phyloP scores from a whole-genome alignment of 53 echinoderm and acorn worm species.

The Paelopatides confundens region DNA sequence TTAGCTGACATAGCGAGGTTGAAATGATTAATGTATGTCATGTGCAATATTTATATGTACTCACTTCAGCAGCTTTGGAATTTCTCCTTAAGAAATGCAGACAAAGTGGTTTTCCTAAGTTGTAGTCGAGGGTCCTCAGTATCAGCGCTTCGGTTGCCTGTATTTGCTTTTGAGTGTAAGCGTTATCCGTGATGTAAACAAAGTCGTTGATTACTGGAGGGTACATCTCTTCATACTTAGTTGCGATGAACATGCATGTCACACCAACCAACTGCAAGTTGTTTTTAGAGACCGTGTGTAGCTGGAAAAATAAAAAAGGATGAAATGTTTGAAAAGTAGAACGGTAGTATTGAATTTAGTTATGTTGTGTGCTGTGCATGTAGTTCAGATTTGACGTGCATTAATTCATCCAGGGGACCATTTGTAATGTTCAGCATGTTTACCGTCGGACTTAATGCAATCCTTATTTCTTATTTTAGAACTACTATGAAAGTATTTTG shows the following conservation, averaged over 20 bases:
- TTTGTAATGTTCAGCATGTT: too few species aligned
- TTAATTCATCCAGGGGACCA: too few species aligned
- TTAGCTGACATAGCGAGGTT: too few species aligned
- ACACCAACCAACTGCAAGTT: slow-evolving; percentile 97
- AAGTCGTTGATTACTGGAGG: slow-evolving; percentile 95
- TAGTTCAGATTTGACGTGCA: too few species aligned
- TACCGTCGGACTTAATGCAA: too few species aligned
- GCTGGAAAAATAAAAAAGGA: slow-evolving; percentile 58
- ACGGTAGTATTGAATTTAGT: too few species aligned
- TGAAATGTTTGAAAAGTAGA: too few species aligned
- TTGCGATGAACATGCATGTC: slow-evolving; percentile 92
- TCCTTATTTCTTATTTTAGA: too few species aligned
- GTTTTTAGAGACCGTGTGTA: slow-evolving; percentile 80
- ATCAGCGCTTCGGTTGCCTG: slow-evolving; percentile 79
- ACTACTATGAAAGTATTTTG: too few species aligned
- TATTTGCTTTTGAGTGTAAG: slow-evolving; percentile 93
- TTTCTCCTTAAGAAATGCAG: slow-evolving; percentile 92
- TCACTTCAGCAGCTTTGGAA: slow-evolving; percentile 95
- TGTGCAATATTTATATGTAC: too few species aligned
- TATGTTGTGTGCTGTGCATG: too few species aligned
- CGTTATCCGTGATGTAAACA: slow-evolving; percentile 95
- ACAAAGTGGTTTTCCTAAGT: slow-evolving; percentile 89
- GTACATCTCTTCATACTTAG: slow-evolving; percentile 99
- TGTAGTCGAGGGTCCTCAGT: slow-evolving; percentile 75
- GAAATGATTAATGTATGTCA: too few species aligned